Conservation (phyloP, 1,140 invertebrate genomes). For the Hycleus cichorii region DNA sequence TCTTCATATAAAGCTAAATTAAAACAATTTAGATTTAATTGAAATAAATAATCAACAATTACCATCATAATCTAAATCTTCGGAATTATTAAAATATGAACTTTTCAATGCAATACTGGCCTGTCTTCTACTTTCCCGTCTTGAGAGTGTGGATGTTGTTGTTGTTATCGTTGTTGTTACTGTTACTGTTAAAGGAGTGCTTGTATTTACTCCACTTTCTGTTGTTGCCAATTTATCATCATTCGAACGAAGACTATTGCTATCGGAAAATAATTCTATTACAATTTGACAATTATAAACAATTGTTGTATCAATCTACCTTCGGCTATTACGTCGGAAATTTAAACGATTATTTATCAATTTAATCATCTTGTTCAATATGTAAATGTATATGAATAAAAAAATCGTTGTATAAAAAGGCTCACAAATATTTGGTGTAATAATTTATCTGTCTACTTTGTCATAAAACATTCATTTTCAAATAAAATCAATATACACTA, state of each 20-base stretch:
- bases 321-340: slow-evolving; percentile 24
- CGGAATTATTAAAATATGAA: slow-evolving; percentile 17
- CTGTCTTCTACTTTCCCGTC: slow-evolving; percentile 21
- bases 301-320: slow-evolving; percentile 18
- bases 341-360: slow-evolving; percentile 30
- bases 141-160: not conserved
- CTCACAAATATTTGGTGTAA: not conserved
- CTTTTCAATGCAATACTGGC: slow-evolving; percentile 1
- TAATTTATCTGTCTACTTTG: no score
- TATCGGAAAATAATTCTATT: slow-evolving; percentile 7
- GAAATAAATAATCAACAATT: slow-evolving; percentile 5
- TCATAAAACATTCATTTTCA: no score
- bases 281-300: not conserved
- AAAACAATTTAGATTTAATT: not conserved
- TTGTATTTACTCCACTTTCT: slow-evolving; percentile 6
- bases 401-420: not conserved
- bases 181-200: not conserved
- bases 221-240: slow-evolving; percentile 20
- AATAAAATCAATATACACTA: no score
- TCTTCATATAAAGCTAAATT: slow-evolving; percentile 77
- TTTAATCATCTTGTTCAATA: slow-evolving; percentile 29
- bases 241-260: slow-evolving; percentile 28
- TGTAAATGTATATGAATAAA: not conserved
- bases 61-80: slow-evolving; percentile 37
- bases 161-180: not conserved